Evolutionary conservation across 2,797 vertebrate species (phyloP), one percentile per base, ranked within the genome.

Genomic region (Gambelia wislizenii): DNA sequence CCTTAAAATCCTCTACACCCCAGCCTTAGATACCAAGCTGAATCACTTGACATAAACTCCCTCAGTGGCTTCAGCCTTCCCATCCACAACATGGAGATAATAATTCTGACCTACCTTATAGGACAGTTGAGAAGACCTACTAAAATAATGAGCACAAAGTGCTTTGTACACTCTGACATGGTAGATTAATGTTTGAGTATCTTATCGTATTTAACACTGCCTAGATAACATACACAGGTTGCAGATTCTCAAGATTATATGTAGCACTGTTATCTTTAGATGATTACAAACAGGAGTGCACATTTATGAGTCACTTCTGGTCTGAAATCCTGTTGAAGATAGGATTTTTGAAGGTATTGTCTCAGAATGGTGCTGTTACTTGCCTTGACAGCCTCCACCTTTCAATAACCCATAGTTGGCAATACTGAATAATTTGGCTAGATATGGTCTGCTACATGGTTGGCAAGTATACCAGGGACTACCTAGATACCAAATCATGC

Each of bases 201-300:
- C 64, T 47, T 47, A 67, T 33, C 47, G 61, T 22, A 39, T 47
- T 47, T 44, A 3, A 30, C 33, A 47, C 1, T 59, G 76, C 36
- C 33, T 76, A 9, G 33, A 14, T 33, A 47, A 36, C 1, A 42
- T 18, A 27, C 8, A 5, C 25, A 70, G 64, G 67, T 67, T 52
- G 59, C 0, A 2, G 64, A 2, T 83, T 87, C 54, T 20, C 39
- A 76, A 83, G 49, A 83, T 44, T 36, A 2, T 33, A 0, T 0
- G 20, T 1, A 6, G 56, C 72, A 74, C 2, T 10, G 39, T 2
- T 90, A 9, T 52, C 12, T 10, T 49, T 52, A 12, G 61, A 64
- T 82, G 6, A 1, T 69, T 56, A 81, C 14, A 27, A 0, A 0
- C 13, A 70, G 1, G 30, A 81, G 76, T 36, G 42, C 4, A 2